Conservation (phyloP, 2,113 vertebrate genomes). For the Pseudorectes ferrugineus region DNA sequence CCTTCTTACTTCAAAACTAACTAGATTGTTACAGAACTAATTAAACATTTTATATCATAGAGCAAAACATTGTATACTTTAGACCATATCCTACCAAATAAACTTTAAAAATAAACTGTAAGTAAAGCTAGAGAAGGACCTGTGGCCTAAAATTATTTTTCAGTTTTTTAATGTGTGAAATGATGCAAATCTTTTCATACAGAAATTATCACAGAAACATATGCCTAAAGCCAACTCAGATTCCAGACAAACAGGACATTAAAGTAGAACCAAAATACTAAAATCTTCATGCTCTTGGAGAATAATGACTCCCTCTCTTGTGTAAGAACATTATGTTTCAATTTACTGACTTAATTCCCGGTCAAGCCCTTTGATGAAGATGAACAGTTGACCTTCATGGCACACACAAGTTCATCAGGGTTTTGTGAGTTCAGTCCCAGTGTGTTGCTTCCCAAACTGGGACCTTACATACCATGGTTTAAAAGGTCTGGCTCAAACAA, state of each 20-base stretch:
- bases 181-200: background rate
- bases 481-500: background rate
- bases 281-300: background rate
- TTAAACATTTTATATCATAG: background rate
- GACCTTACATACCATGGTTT: background rate
- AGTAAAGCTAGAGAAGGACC: background rate
- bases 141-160: background rate
- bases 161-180: background rate
- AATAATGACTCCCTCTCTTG: background rate
- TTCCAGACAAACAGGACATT: background rate
- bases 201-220: background rate
- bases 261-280: background rate
- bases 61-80: background rate
- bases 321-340: background rate
- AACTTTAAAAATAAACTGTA: background rate
- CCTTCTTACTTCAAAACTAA: background rate
- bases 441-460: accelerated
- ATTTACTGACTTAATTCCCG: background rate
- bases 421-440: background rate
- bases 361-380: background rate
- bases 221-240: background rate
- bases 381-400: background rate
- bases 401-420: background rate
- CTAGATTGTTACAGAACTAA: background rate
- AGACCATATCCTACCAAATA: background rate